phyloP scores from a whole-genome alignment of 1,140 invertebrate genomes.

The Heliconius nattereri region DNA sequence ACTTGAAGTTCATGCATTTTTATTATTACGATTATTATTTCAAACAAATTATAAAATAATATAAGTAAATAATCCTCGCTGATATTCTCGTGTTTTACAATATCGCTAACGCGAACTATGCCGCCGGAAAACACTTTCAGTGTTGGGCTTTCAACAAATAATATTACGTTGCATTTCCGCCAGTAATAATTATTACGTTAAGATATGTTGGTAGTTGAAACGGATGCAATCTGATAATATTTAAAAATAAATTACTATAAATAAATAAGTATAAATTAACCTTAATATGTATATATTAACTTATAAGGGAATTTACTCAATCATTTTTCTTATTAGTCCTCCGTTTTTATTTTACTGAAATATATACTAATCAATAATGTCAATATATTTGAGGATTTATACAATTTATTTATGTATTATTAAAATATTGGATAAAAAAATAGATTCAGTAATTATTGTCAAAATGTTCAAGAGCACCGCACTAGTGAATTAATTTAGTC shows the following conservation, averaged over 20 bases:
- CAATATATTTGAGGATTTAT: no score
- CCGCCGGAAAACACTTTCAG: constrained; percentile 39
- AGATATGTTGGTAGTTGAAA: constrained; percentile 6
- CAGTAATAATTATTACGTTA: background rate
- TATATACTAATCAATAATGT: no score
- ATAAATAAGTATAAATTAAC: background rate
- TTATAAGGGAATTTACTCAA: background rate
- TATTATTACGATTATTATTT: background rate
- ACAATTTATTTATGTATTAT: background rate
- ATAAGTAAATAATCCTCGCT: background rate
- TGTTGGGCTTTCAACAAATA: constrained; percentile 25
- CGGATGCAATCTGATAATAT: background rate
- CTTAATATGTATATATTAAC: no score
- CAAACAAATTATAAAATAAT: background rate
- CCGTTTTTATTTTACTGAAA: background rate
- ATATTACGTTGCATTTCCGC: constrained; percentile 23
- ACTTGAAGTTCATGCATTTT: background rate
- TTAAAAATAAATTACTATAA: background rate
- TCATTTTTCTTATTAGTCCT: background rate
- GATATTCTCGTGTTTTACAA: background rate
- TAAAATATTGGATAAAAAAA: background rate
- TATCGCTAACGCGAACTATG: constrained; percentile 20
- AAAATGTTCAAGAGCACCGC: constrained; percentile 5
- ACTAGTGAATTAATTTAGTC: background rate
- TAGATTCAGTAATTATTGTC: background rate